Percentiles rank a stretch among this genome's conserved stretches.
phyloP scores from a whole-genome alignment of 2,888 invertebrate species.

The Pristionchus entomophagus region DNA sequence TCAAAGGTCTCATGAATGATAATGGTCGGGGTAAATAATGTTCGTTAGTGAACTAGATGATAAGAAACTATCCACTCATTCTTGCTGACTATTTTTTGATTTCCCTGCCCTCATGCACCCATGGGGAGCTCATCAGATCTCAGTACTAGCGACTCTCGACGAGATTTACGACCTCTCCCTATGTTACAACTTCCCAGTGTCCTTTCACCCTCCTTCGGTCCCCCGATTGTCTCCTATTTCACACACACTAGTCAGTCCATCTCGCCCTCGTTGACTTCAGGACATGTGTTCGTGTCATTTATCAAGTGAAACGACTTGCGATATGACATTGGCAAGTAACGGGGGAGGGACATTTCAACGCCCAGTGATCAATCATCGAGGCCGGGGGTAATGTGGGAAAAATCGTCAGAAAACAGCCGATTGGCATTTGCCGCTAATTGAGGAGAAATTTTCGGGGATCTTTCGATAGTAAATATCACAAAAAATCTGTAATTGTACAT shows the following conservation, averaged over 20 bases:
- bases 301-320: not conserved
- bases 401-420: not conserved
- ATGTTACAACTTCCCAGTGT: conserved; percentile 3
- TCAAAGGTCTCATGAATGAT: no score
- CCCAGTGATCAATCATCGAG: not conserved
- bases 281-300: conserved; percentile 29
- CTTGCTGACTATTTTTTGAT: not conserved
- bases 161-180: not conserved
- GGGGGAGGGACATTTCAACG: not conserved
- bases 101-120: not conserved
- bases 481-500: no score
- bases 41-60: no score
- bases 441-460: not conserved
- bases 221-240: not conserved
- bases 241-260: not conserved
- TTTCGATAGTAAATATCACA: not conserved
- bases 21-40: no score
- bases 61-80: no score
- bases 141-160: not conserved
- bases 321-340: not conserved
- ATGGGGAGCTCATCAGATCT: conserved; percentile 8
- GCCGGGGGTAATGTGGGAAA: not conserved
- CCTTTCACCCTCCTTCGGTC: no score
- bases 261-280: not conserved
- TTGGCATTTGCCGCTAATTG: not conserved